Conservation (phyloP, 2,888 invertebrate species). For the Drosophila lutescens region DNA sequence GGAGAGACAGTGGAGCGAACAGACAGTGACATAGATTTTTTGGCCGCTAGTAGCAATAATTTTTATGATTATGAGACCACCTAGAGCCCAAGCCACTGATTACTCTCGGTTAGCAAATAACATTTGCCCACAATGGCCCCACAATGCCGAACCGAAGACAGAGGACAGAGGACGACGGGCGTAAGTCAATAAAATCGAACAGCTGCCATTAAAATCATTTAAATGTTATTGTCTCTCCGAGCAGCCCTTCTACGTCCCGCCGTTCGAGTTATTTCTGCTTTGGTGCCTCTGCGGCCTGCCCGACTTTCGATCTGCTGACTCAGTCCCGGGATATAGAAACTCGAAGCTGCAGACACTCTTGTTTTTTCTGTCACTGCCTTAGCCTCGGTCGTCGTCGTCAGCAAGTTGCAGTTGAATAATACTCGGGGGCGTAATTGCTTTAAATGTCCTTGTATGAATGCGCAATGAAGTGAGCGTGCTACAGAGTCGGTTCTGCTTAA, state of each 20-base stretch:
- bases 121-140: constrained; percentile 67
- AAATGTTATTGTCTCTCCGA: constrained; percentile 73
- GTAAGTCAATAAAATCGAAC: constrained; percentile 79
- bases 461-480: constrained; percentile 51
- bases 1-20: background rate
- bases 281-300: constrained; percentile 74
- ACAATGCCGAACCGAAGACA: constrained; percentile 16
- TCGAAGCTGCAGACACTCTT: constrained; percentile 62
- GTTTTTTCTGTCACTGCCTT: constrained; percentile 60
- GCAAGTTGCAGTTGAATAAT: constrained; percentile 78
- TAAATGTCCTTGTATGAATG: constrained; percentile 78
- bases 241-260: constrained; percentile 8
- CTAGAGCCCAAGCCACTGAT: constrained; percentile 64
- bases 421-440: constrained; percentile 76
- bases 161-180: constrained; percentile 17
- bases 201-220: constrained; percentile 80
- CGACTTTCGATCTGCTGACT: constrained; percentile 66
- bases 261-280: constrained; percentile 71
- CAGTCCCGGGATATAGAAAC: constrained; percentile 42
- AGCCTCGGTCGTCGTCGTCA: constrained; percentile 60
- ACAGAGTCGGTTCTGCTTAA: constrained; percentile 52
- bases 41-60: constrained; percentile 76
- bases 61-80: constrained; percentile 79
- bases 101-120: constrained; percentile 78
- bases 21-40: constrained; percentile 67